Evolutionary conservation across 2,888 invertebrate species (phyloP).

Genomic region (Deilephila porcellus): DNA sequence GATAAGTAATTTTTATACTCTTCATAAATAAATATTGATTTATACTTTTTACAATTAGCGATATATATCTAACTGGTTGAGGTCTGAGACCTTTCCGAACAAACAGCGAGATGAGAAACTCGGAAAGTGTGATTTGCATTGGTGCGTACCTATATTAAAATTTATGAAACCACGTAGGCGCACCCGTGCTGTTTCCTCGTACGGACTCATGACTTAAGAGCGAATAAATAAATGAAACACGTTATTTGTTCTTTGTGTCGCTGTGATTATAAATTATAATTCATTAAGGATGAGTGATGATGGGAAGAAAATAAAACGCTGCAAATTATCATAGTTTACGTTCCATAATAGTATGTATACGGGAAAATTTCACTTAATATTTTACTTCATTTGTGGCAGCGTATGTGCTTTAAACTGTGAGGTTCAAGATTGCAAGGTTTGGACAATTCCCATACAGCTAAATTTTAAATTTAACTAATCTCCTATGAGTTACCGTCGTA

Average conservation of each 20-base stretch:
- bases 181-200: constrained; percentile 28
- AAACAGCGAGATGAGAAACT: background rate
- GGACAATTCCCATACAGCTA: no score
- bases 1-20: no score
- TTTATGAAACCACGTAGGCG: constrained; percentile 32
- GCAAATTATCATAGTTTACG: background rate
- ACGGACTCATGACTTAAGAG: constrained; percentile 21
- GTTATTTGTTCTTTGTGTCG: constrained; percentile 11
- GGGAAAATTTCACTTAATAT: background rate
- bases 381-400: no score
- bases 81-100: background rate
- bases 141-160: constrained; percentile 11
- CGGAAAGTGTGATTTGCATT: background rate
- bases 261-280: constrained; percentile 11
- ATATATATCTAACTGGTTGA: background rate
- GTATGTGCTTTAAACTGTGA: no score
- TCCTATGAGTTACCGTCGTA: no score
- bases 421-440: no score
- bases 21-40: no score
- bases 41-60: background rate
- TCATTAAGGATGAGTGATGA: constrained; percentile 17
- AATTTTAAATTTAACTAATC: no score
- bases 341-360: background rate
- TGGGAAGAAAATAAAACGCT: background rate
- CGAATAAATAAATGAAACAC: constrained; percentile 13